These are phyloP conservation scores for Formica selysi DNA, from an alignment of 1,140 invertebrate species.

Conservation along the genomic window DNA sequence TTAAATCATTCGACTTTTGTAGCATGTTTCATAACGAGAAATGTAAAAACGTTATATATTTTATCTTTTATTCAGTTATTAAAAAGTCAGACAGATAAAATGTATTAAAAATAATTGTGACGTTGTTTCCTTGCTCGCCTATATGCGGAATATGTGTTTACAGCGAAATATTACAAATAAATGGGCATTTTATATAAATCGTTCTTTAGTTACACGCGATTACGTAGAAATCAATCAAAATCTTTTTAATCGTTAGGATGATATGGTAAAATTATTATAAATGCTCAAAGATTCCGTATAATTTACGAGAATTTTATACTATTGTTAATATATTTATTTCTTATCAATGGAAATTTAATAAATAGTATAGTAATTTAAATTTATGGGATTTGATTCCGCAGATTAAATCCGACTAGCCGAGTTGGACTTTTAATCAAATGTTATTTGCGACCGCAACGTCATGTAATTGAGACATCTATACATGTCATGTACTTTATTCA, in stretches of 20 bases:
- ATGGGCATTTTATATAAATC: background rate
- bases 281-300: background rate
- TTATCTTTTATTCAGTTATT: background rate
- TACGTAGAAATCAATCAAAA: background rate
- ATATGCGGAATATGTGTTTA: background rate
- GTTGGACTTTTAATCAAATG: background rate
- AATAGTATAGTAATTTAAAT: background rate
- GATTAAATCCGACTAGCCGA: background rate
- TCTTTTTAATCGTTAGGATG: background rate
- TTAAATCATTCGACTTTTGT: slow-evolving; percentile 14
- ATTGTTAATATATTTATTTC: background rate
- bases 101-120: background rate
- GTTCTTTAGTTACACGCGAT: background rate
- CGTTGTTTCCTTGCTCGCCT: background rate
- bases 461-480: background rate
- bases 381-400: background rate
- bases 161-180: background rate
- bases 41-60: slow-evolving; percentile 4
- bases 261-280: background rate
- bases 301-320: background rate
- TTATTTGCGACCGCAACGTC: background rate
- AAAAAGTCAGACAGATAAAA: background rate
- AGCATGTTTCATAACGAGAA: background rate
- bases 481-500: background rate
- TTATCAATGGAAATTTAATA: background rate